phyloP scores from a whole-genome alignment of 1,140 invertebrate species.

The Dryas iulia region DNA sequence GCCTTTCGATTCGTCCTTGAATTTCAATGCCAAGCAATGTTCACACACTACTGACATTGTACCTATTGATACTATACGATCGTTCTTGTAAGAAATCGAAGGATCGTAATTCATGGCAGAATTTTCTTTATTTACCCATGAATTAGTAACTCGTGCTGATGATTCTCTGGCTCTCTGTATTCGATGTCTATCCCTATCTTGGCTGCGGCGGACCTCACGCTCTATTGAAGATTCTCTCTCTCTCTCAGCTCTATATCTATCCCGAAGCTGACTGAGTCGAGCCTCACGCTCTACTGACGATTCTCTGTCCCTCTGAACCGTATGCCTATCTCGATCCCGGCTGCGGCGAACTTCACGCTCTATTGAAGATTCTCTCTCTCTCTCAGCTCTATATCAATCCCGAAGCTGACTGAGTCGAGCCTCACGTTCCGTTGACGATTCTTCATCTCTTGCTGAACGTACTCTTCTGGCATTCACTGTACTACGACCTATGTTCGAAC shows the following conservation, averaged over 20 bases:
- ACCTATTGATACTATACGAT: neutral
- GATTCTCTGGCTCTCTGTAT: slow-evolving; percentile 12
- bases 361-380: slow-evolving; percentile 9
- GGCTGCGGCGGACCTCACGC: slow-evolving; percentile 7
- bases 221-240: slow-evolving; percentile 9
- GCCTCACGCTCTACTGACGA: slow-evolving; percentile 17
- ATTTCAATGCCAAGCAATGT: slow-evolving; percentile 19
- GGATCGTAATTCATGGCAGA: neutral
- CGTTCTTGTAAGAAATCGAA: neutral
- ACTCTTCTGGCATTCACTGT: slow-evolving; percentile 31
- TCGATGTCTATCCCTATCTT: slow-evolving; percentile 15
- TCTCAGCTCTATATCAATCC: slow-evolving; percentile 9
- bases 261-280: slow-evolving; percentile 14
- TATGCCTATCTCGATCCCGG: slow-evolving; percentile 14
- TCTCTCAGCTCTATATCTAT: slow-evolving; percentile 13
- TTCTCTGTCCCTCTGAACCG: slow-evolving; percentile 17
- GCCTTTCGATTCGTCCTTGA: slow-evolving; percentile 18
- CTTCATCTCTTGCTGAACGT: slow-evolving; percentile 35
- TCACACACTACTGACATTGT: neutral
- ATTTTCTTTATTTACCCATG: neutral
- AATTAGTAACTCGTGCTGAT: neutral
- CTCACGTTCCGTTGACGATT: slow-evolving; percentile 30
- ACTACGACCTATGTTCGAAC: slow-evolving; percentile 36
- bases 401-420: slow-evolving; percentile 14
- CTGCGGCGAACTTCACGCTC: slow-evolving; percentile 22